phyloP scores from a whole-genome alignment of 1,140 invertebrate genomes.

The Drosophila sp. region DNA sequence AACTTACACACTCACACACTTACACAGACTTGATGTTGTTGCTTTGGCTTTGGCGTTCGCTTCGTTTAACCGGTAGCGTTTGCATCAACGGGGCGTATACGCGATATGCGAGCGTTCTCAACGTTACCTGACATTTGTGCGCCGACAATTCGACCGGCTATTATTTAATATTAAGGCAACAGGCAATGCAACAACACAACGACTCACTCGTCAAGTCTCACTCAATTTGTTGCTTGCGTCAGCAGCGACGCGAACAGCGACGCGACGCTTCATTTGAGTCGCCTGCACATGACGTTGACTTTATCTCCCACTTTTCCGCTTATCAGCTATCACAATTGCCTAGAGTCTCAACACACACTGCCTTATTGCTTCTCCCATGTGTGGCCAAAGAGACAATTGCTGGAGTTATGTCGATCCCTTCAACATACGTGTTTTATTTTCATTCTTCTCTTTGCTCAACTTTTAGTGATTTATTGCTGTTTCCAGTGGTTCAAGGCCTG shows the following conservation, averaged over 20 bases:
- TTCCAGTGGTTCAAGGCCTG: slow-evolving; percentile 17
- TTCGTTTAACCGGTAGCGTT: slow-evolving; percentile 50
- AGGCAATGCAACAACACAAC: background rate
- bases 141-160: slow-evolving; percentile 54
- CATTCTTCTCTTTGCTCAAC: background rate
- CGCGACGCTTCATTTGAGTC: slow-evolving; percentile 10
- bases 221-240: slow-evolving; percentile 7
- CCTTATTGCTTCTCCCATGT: background rate
- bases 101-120: slow-evolving; percentile 70
- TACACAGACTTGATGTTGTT: slow-evolving; percentile 25
- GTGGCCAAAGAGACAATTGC: background rate
- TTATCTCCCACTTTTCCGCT: slow-evolving; percentile 14
- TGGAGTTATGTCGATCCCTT: background rate
- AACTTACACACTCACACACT: slow-evolving; percentile 2
- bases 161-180: slow-evolving; percentile 65
- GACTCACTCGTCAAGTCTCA: slow-evolving; percentile 23
- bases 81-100: slow-evolving; percentile 65
- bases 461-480: background rate
- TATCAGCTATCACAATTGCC: slow-evolving; percentile 6
- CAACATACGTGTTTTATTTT: background rate
- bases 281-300: slow-evolving; percentile 6
- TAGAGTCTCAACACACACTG: background rate
- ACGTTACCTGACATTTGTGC: slow-evolving; percentile 57
- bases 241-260: background rate
- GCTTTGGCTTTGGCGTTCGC: slow-evolving; percentile 38